Percentiles rank a stretch among this genome's conserved stretches.
phyloP scores from a whole-genome alignment of 2,113 vertebrate genomes.

The Proterorhinus semilunaris region DNA sequence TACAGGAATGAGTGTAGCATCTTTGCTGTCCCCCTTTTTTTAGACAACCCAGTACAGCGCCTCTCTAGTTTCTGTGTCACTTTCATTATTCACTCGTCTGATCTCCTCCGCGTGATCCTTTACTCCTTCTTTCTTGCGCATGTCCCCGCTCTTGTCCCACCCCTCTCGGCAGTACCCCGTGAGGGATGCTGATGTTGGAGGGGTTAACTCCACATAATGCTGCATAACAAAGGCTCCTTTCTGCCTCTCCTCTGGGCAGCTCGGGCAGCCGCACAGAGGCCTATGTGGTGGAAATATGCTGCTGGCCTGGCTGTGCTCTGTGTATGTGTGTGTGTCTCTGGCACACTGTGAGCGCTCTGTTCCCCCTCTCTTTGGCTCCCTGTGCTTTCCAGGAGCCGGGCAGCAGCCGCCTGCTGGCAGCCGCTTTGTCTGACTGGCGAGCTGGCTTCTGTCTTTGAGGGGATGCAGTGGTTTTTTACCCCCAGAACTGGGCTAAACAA shows the following conservation, averaged over 20 bases:
- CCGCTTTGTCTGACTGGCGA: constrained; percentile 39
- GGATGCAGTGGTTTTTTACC: constrained; percentile 27
- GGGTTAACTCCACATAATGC: constrained; percentile 55
- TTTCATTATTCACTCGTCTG: background rate
- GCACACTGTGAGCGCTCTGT: constrained; percentile 71
- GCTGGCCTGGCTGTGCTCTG: constrained; percentile 31
- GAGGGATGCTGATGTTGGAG: constrained; percentile 46
- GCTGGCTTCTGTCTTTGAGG: constrained; percentile 41
- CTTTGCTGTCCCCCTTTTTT: constrained; percentile 9
- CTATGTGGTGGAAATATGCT: constrained; percentile 68
- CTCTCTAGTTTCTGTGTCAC: constrained; percentile 8
- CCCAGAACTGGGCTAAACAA: constrained; percentile 11
- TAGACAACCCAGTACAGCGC: background rate
- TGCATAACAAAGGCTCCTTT: constrained; percentile 66
- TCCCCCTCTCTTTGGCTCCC: constrained; percentile 62
- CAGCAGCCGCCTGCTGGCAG: constrained; percentile 65
- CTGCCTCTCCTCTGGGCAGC: constrained; percentile 51
- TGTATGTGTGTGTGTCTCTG: constrained; percentile 52
- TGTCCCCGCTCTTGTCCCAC: constrained; percentile 13
- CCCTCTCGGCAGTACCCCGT: constrained; percentile 30
- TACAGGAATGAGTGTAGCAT: constrained; percentile 41
- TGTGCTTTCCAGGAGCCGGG: constrained; percentile 68
- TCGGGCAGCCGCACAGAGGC: constrained; percentile 48
- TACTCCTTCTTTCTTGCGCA: background rate
- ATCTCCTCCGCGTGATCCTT: background rate